Conservation (phyloP, 2,113 vertebrate species). For the Catagonus wagneri region DNA sequence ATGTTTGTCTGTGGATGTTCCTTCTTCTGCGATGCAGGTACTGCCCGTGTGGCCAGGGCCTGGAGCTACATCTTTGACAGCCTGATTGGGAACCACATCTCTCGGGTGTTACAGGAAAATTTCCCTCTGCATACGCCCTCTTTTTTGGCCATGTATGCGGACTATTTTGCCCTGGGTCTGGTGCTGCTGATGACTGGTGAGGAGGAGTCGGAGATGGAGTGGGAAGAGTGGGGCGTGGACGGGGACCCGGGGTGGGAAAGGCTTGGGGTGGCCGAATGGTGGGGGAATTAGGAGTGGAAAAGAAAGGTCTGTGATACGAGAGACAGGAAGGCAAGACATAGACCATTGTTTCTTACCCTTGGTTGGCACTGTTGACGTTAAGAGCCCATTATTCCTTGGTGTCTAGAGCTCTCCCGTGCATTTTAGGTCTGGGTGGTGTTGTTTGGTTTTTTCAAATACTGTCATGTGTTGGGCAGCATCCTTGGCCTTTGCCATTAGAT, state of each 20-base stretch:
- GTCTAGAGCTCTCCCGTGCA: too few relatives aligned
- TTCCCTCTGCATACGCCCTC: constrained; percentile 87
- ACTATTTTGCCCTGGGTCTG: constrained; percentile 93
- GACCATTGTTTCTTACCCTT: neutral
- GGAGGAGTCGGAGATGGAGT: neutral
- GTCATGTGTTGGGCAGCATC: neutral
- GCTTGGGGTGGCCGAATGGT: neutral
- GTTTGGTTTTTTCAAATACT: too few relatives aligned
- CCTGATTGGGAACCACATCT: constrained; percentile 92
- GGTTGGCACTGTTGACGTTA: neutral
- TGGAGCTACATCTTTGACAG: constrained; percentile 94
- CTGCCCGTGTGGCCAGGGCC: constrained; percentile 93
- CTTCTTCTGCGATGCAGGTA: constrained; percentile 39
- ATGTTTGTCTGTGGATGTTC: fast-evolving
- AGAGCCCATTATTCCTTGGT: neutral
- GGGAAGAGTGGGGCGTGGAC: fast-evolving
- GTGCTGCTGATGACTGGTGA: constrained; percentile 92
- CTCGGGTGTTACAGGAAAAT: constrained; percentile 87
- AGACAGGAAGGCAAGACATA: neutral
- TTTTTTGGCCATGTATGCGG: constrained; percentile 90
- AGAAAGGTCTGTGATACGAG: fast-evolving
- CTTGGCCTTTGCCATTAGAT: neutral
- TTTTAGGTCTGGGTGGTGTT: too few relatives aligned
- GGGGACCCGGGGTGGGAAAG: fast-evolving
- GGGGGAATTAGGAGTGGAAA: constrained; percentile 29